Base-by-base conservation (phyloP, 2,797 vertebrate genomes). In the Pristis pectinata region DNA sequence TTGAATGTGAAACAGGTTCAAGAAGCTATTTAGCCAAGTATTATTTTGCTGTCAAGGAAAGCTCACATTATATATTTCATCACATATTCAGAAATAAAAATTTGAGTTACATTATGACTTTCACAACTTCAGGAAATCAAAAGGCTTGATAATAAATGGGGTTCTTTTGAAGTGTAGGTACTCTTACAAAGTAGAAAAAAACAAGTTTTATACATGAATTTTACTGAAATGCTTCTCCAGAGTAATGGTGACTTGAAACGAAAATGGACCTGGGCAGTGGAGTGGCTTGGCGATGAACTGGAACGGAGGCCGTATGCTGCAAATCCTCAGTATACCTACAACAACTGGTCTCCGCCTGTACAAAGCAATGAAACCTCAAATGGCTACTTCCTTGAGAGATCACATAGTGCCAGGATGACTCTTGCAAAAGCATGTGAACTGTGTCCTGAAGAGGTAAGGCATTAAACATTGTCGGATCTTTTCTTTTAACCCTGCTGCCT, bases 321-420 rank as follows among this genome's bases (percentile, higher is more conserved):
- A 95, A 99, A 99, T 95, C 99, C 99, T 94, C 99, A 99, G 0
- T 99, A 99, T 96, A 99, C 98, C 53, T 99, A 99, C 95, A 99
- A 99, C 96, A 99, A 99, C 96, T 99, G 99, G 99, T 99, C 99
- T 77, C 99, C 99, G 95, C 99, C 99, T 0, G 98, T 99, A 94
- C 99, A 99, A 96, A 99, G 99, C 98, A 99, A 99, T 94, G 99
- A 99, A 97, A 99, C 99, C 94, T 99, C 99, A 96, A 99, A 99
- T 95, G 99, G 99, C 96, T 99, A 99, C 96, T 99, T 99, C 97
- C 97, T 99, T 96, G 99, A 99, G 97, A 98, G 99, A 95, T 99
- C 99, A 3, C 99, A 99, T 97, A 99, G 99, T 96, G 99, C 99
- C 95, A 98, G 99, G 95, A 99, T 99, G 98, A 99, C 99, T 94